phyloP scores from a whole-genome alignment of 2,113 vertebrate species.

The Camelus dromedarius region DNA sequence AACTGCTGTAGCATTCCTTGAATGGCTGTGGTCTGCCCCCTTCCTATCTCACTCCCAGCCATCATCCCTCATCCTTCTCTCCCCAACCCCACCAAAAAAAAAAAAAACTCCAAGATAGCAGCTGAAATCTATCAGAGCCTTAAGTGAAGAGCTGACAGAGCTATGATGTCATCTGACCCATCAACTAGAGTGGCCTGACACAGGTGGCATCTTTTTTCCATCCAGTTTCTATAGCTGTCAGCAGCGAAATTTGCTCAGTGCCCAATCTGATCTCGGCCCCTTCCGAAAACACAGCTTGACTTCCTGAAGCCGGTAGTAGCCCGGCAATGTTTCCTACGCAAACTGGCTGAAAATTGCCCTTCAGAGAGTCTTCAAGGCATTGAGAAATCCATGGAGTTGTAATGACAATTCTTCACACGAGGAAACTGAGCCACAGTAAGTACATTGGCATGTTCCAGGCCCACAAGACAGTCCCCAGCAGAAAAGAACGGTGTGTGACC shows the following conservation, averaged over 20 bases:
- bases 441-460: not conserved
- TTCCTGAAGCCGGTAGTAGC: not conserved
- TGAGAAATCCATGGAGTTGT: not conserved
- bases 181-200: constrained; percentile 24
- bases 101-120: not conserved
- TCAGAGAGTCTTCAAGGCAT: not conserved
- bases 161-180: constrained; percentile 26
- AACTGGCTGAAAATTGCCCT: not conserved
- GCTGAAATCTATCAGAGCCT: constrained; percentile 68
- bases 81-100: not conserved
- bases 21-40: too few species aligned
- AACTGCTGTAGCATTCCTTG: too few species aligned
- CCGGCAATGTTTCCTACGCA: not conserved
- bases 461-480: not conserved
- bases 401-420: not conserved
- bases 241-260: not conserved
- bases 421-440: not conserved
- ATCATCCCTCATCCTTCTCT: not conserved
- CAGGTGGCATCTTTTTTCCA: constrained; percentile 59
- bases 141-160: constrained; percentile 62
- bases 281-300: not conserved
- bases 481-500: not conserved
- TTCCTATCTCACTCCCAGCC: not conserved
- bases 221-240: not conserved
- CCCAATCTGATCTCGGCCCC: not conserved